A percentile compares a stretch with the other conserved stretches of the same genome.
phyloP scores from a whole-genome alignment of 2,113 vertebrate genomes.

The Ceyx melanurus region DNA sequence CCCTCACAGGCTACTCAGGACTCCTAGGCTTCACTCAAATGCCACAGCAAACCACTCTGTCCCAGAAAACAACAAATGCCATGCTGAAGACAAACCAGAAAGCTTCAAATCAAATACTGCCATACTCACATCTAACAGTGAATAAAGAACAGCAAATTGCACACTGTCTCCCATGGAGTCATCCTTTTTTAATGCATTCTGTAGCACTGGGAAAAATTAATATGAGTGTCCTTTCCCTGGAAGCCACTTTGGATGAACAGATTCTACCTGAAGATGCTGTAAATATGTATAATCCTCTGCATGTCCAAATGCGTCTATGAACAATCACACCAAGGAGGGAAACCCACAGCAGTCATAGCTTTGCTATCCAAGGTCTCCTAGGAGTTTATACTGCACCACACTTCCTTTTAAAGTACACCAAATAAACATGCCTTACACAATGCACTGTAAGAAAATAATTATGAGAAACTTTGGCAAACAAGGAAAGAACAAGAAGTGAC shows the following conservation, averaged over 20 bases:
- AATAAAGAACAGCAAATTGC: neutral
- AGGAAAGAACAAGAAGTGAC: neutral
- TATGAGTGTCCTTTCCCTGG: neutral
- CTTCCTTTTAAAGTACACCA: neutral
- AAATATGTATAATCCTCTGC: rapidly evolving
- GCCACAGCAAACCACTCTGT: neutral
- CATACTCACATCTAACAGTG: neutral
- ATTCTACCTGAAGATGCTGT: neutral
- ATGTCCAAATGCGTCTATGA: neutral
- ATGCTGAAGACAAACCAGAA: neutral
- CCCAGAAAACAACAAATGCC: neutral
- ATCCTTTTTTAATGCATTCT: neutral
- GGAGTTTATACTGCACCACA: neutral
- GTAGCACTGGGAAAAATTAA: neutral
- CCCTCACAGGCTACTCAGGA: neutral
- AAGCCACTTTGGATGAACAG: neutral
- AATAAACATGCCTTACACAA: neutral
- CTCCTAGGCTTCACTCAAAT: neutral
- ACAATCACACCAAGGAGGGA: neutral
- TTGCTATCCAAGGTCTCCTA: neutral
- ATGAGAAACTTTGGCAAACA: neutral
- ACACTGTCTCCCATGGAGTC: neutral
- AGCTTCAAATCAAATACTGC: neutral
- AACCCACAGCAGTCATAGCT: neutral
- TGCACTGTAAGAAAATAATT: neutral